phyloP scores from a whole-genome alignment of 2,797 vertebrate genomes.

The Pseudotriccus pelzelni region DNA sequence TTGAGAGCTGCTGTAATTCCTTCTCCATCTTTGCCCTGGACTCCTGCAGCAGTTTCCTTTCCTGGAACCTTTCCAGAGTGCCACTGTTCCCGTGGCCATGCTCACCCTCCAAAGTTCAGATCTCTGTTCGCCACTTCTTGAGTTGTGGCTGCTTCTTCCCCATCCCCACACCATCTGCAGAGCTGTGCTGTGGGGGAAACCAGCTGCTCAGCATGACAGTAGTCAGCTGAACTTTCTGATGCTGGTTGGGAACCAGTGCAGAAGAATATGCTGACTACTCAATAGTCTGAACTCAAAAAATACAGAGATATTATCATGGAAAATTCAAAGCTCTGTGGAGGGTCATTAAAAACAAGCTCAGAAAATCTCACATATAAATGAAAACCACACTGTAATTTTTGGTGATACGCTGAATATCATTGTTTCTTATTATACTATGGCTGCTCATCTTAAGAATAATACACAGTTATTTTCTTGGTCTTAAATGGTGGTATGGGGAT shows the following conservation, averaged over 20 bases:
- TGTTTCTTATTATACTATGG: neutral
- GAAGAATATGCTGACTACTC: neutral
- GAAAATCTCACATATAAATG: neutral
- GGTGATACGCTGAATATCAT: neutral
- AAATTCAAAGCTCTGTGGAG: neutral
- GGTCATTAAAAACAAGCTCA: neutral
- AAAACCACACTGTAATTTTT: neutral
- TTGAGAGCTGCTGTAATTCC: neutral
- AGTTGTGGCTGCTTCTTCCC: neutral
- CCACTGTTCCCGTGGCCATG: neutral
- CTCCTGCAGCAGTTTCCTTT: neutral
- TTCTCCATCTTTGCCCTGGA: neutral
- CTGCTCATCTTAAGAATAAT: conserved; percentile 32
- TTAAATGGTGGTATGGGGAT: conserved; percentile 33
- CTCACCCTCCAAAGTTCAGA: neutral
- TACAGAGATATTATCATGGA: neutral
- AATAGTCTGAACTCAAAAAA: neutral
- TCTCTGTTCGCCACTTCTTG: neutral
- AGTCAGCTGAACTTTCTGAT: neutral
- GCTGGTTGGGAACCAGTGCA: neutral
- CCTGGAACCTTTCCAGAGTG: neutral
- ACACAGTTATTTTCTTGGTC: neutral
- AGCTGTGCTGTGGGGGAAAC: neutral
- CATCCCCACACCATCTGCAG: neutral
- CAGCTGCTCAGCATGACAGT: neutral